These are phyloP conservation scores for Drosophila neocordata DNA, from an alignment of 1,140 invertebrate species.

Conservation along the genomic window DNA sequence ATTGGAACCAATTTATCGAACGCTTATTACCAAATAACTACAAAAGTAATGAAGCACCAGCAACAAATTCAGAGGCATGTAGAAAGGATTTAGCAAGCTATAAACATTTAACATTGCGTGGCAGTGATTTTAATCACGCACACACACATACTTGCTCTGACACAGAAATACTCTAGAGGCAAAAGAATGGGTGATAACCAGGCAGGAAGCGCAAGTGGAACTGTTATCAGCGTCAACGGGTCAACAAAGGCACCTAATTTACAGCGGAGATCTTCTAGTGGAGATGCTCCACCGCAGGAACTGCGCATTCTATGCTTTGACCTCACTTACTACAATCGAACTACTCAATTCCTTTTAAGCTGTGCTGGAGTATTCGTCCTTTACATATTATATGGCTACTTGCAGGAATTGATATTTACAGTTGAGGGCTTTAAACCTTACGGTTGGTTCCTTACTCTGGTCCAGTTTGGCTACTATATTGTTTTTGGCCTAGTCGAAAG, in stretches of 20 bases:
- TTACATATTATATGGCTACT: conserved; percentile 95
- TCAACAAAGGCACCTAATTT: conserved; percentile 7
- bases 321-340: conserved; percentile 86
- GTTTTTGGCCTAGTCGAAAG: conserved; percentile 92
- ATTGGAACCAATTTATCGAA: neutral
- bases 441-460: conserved; percentile 95
- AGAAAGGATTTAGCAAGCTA: neutral
- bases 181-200: conserved; percentile 30
- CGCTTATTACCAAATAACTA: neutral
- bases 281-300: conserved; percentile 54
- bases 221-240: conserved; percentile 61
- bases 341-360: conserved; percentile 90
- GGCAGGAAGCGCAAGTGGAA: conserved; percentile 30
- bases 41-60: conserved; percentile 3
- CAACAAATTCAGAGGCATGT: conserved; percentile 20
- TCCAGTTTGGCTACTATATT: conserved; percentile 95
- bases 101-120: conserved; percentile 29
- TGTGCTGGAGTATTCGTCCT: conserved; percentile 92
- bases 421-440: conserved; percentile 93
- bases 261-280: conserved; percentile 51
- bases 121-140: conserved; percentile 28
- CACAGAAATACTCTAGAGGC: conserved; percentile 19
- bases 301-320: conserved; percentile 90
- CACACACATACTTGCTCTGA: conserved; percentile 1
- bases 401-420: conserved; percentile 96